Evolutionary conservation across 2,888 invertebrate species (phyloP).

Genomic region (Anoncus sp.): DNA sequence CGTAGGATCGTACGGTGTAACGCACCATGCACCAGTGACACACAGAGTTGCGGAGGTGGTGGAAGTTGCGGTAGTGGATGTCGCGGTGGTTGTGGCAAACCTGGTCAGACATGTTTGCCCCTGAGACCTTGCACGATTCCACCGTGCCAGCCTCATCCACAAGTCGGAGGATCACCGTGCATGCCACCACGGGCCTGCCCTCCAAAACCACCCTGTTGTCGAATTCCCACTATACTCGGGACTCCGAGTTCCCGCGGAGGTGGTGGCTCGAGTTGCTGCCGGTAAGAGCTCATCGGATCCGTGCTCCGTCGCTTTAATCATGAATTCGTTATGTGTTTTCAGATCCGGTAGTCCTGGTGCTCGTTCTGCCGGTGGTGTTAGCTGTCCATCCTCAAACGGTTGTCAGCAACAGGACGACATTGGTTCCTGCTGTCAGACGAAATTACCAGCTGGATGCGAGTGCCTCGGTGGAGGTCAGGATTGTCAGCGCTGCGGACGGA

Average conservation of each 20-base stretch:
- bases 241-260: conserved; percentile 43
- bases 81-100: conserved; percentile 75
- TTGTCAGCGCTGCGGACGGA: conserved; percentile 81
- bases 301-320: conserved; percentile 56
- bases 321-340: conserved; percentile 53
- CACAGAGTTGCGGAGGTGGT: conserved; percentile 72
- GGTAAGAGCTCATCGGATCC: conserved; percentile 66
- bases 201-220: conserved; percentile 67
- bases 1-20: conserved; percentile 46
- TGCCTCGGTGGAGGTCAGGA: conserved; percentile 78
- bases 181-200: conserved; percentile 66
- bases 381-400: conserved; percentile 29
- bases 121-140: conserved; percentile 69
- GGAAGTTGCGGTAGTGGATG: conserved; percentile 78
- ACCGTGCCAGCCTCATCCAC: conserved; percentile 66
- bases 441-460: conserved; percentile 73
- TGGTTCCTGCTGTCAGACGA: conserved; percentile 48
- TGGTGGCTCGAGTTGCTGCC: conserved; percentile 63
- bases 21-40: conserved; percentile 65
- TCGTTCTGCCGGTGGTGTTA: conserved; percentile 63
- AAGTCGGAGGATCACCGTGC: conserved; percentile 70
- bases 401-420: conserved; percentile 54
- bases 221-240: conserved; percentile 48
- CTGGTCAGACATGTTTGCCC: conserved; percentile 74
- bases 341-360: conserved; percentile 64